Percentiles rank a stretch among this genome's conserved stretches.
These are phyloP conservation scores for Deroplatys truncata DNA, from an alignment of 2,888 invertebrate species.

Conservation along the genomic window DNA sequence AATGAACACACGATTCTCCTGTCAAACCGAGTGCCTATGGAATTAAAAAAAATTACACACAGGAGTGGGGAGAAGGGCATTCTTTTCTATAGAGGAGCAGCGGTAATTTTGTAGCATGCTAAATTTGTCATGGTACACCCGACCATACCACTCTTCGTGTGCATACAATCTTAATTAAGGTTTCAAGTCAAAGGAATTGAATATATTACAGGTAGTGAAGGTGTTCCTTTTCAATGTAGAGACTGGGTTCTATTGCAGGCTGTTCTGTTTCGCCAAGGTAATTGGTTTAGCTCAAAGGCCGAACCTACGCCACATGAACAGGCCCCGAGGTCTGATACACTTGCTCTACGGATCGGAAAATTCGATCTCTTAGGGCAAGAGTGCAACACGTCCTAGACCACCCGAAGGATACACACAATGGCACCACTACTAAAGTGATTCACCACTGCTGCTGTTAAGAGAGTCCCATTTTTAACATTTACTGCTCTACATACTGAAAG, in stretches of 20 bases:
- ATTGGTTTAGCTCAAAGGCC: background rate
- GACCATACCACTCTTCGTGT: background rate
- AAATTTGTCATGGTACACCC: constrained; percentile 8
- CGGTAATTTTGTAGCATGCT: constrained; percentile 8
- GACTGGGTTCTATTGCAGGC: background rate
- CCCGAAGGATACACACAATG: background rate
- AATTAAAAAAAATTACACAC: background rate
- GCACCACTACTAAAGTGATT: no score
- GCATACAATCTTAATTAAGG: constrained; percentile 13
- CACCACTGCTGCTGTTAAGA: no score
- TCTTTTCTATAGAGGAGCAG: background rate
- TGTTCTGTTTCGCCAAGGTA: background rate
- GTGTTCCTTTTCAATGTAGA: background rate
- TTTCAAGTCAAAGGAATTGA: constrained; percentile 4
- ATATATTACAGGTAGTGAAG: background rate
- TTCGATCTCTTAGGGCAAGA: background rate
- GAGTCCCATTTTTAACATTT: no score
- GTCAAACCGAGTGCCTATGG: background rate
- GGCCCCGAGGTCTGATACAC: background rate
- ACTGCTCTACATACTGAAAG: no score
- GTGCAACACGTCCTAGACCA: background rate
- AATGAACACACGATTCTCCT: constrained; percentile 13
- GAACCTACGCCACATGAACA: background rate
- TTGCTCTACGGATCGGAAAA: background rate
- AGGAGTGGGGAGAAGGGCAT: background rate